These are phyloP conservation scores for Trichogramma pretiosum DNA, from an alignment of 1,140 invertebrate species.

Conservation along the genomic window DNA sequence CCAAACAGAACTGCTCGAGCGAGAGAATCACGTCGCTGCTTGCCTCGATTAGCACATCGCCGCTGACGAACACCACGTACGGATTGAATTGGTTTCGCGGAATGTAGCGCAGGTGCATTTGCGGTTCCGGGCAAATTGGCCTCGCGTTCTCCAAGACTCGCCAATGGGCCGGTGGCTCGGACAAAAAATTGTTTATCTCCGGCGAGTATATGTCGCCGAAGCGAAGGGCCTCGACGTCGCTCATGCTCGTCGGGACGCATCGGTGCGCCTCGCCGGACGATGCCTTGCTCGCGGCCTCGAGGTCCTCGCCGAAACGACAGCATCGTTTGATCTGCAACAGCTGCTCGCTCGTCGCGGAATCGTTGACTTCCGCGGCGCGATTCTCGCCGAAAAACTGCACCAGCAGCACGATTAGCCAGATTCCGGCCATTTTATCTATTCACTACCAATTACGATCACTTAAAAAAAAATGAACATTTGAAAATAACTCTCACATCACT, in stretches of 20 bases:
- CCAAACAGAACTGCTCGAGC: slow-evolving; percentile 50
- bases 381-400: no score
- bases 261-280: no score
- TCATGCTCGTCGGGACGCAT: slow-evolving; percentile 25
- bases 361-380: slow-evolving; percentile 19
- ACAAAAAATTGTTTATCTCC: slow-evolving; percentile 25
- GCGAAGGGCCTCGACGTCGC: slow-evolving; percentile 38
- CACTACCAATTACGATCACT: no score
- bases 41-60: slow-evolving; percentile 45
- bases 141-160: slow-evolving; percentile 28
- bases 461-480: no score
- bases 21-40: slow-evolving; percentile 28
- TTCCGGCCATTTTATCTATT: no score
- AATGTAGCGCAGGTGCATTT: slow-evolving; percentile 32
- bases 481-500: no score
- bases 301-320: slow-evolving; percentile 40
- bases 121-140: slow-evolving; percentile 38
- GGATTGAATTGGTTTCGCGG: slow-evolving; percentile 28
- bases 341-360: slow-evolving; percentile 23
- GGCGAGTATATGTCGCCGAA: slow-evolving; percentile 50
- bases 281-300: slow-evolving; percentile 22
- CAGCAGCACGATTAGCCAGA: no score
- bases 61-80: slow-evolving; percentile 49
- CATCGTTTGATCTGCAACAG: slow-evolving; percentile 52
- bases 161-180: slow-evolving; percentile 43